phyloP scores from a whole-genome alignment of 1,140 invertebrate species.

The Hermetia illucens region DNA sequence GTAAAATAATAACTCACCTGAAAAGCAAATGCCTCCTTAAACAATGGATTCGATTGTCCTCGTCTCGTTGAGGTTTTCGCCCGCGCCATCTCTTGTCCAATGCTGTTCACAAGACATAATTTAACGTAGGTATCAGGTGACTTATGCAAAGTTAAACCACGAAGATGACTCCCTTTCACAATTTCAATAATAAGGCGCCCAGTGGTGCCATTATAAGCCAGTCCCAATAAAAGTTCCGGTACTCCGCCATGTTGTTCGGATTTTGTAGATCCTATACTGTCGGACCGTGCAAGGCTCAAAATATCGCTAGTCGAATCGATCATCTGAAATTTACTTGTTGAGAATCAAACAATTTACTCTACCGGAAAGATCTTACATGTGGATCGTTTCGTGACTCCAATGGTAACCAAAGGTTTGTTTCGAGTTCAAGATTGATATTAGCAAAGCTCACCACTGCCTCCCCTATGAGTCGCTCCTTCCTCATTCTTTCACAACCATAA shows the following conservation, averaged over 20 bases:
- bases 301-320: conserved; percentile 41
- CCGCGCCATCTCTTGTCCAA: conserved; percentile 80
- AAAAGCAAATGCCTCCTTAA: conserved; percentile 93
- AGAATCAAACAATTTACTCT: too few relatives aligned
- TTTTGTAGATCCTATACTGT: conserved; percentile 83
- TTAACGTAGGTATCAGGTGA: conserved; percentile 91
- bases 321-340: conserved; percentile 20
- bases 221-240: conserved; percentile 74
- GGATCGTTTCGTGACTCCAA: conserved; percentile 69
- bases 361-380: conserved; percentile 53
- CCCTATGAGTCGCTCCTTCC: conserved; percentile 78
- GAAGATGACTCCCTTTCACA: conserved; percentile 87
- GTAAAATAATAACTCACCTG: too few relatives aligned
- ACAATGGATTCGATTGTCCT: conserved; percentile 87
- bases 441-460: conserved; percentile 80
- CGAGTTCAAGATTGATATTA: conserved; percentile 71
- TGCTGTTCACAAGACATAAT: conserved; percentile 75
- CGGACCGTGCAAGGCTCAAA: conserved; percentile 71
- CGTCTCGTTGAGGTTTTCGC: conserved; percentile 81
- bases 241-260: conserved; percentile 82
- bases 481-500: conserved; percentile 80
- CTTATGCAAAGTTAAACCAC: conserved; percentile 54
- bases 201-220: conserved; percentile 86
- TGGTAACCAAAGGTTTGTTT: conserved; percentile 78
- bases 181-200: conserved; percentile 80